Conservation (phyloP, 1,140 invertebrate genomes). For the Phenacoccus solenopsis region DNA sequence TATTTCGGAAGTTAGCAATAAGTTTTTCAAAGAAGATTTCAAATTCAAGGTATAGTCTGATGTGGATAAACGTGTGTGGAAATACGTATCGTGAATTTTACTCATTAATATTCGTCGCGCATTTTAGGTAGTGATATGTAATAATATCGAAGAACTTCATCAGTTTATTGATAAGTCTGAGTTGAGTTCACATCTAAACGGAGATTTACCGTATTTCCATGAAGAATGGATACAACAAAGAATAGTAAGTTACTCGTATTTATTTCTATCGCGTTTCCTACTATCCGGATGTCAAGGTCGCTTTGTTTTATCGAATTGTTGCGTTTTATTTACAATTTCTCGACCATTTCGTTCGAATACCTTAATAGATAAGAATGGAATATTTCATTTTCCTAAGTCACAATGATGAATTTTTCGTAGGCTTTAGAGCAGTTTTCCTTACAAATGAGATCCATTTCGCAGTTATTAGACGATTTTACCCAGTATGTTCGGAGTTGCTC, state of each 20-base stretch:
- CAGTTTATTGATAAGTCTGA: slow-evolving; percentile 72
- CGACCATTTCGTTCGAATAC: too few relatives aligned
- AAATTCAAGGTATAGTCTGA: slow-evolving; percentile 60
- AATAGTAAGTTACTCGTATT: slow-evolving; percentile 54
- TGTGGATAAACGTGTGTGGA: background rate
- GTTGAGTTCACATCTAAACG: slow-evolving; percentile 78
- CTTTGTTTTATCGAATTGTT: background rate
- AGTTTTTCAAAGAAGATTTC: slow-evolving; percentile 86
- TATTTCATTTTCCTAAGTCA: background rate
- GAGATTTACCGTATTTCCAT: slow-evolving; percentile 78
- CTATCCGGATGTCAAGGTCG: background rate
- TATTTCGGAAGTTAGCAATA: slow-evolving; percentile 87
- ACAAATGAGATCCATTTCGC: slow-evolving; percentile 75
- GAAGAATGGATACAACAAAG: slow-evolving; percentile 92
- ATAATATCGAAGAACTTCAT: slow-evolving; percentile 65
- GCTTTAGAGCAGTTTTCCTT: slow-evolving; percentile 87
- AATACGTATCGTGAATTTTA: background rate
- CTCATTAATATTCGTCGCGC: background rate
- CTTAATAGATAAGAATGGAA: background rate
- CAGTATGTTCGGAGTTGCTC: slow-evolving; percentile 49
- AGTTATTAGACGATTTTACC: slow-evolving; percentile 70
- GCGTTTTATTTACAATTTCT: too few relatives aligned
- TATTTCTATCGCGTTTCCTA: background rate
- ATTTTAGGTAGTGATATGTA: slow-evolving; percentile 47
- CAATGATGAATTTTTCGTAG: slow-evolving; percentile 41